These are phyloP conservation scores for Homarus americanus DNA, from an alignment of 1,140 invertebrate species.

Conservation along the genomic window DNA sequence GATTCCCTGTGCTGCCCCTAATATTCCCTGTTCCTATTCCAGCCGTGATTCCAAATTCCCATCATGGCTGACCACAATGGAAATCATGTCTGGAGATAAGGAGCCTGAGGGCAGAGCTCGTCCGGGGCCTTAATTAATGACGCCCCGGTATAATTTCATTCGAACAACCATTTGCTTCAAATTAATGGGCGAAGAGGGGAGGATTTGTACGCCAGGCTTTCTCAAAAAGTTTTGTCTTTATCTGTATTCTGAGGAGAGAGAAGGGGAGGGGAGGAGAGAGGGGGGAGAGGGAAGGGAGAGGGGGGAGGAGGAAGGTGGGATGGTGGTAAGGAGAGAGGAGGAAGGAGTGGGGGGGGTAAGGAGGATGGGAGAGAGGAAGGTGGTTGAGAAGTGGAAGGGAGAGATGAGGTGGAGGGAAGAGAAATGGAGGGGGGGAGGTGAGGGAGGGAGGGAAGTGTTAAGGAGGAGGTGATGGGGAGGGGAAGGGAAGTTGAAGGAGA, in stretches of 20 bases:
- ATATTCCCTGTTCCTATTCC: slow-evolving; percentile 25
- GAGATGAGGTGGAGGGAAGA: too few relatives aligned
- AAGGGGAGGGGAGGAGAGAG: not conserved
- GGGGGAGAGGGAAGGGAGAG: not conserved
- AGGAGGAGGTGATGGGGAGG: too few relatives aligned
- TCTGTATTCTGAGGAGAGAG: not conserved
- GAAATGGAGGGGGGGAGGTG: not conserved
- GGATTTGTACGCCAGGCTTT: not conserved
- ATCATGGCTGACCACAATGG: slow-evolving; percentile 37
- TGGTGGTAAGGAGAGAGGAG: not conserved
- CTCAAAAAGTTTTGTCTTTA: not conserved
- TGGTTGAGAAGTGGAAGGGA: not conserved
- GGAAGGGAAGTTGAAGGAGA: too few relatives aligned
- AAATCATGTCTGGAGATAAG: slow-evolving; percentile 42
- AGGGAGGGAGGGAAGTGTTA: too few relatives aligned
- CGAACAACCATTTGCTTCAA: slow-evolving; percentile 22
- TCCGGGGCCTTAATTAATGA: slow-evolving; percentile 17
- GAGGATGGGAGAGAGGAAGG: not conserved
- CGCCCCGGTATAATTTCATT: slow-evolving; percentile 34
- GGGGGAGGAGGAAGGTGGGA: not conserved
- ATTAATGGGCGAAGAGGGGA: slow-evolving; percentile 15
- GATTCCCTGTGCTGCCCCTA: too few relatives aligned
- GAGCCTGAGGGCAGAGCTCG: not conserved
- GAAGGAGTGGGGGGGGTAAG: not conserved
- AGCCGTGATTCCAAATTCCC: slow-evolving; percentile 30